Conservation (phyloP, 2,113 vertebrate genomes). For the Anhinga anhinga region DNA sequence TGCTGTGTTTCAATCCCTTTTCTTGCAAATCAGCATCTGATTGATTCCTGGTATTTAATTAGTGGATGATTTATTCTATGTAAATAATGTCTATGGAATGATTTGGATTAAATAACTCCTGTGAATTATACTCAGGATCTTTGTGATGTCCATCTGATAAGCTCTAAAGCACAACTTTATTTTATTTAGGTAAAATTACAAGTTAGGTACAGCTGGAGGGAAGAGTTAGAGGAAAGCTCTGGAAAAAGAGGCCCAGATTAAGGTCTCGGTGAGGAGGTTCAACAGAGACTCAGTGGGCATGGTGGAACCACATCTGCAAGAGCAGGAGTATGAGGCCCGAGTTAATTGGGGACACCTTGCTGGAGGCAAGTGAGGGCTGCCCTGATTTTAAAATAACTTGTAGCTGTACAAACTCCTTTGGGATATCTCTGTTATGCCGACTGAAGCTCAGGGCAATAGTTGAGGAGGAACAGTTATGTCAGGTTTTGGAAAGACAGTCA, state of each 20-base stretch:
- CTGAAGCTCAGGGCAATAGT: not conserved
- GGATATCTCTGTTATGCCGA: not conserved
- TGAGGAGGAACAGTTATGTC: not conserved
- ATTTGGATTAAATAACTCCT: not conserved
- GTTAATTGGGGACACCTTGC: not conserved
- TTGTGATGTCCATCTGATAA: not conserved
- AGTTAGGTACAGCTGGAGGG: not conserved
- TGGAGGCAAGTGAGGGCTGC: not conserved
- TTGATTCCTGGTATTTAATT: not conserved
- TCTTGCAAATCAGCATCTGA: not conserved
- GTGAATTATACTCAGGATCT: not conserved
- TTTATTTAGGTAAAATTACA: not conserved
- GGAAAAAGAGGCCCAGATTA: not conserved
- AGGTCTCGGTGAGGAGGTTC: not conserved
- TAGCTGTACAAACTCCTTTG: not conserved
- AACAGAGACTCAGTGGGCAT: not conserved
- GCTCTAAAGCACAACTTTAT: not conserved
- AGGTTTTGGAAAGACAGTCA: not conserved
- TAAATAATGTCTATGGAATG: not conserved
- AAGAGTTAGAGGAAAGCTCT: not conserved
- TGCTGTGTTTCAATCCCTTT: not conserved
- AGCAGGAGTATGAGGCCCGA: not conserved
- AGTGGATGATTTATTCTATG: not conserved
- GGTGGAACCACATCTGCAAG: not conserved
- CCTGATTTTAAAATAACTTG: not conserved